These are phyloP conservation scores for Heliconius ismenius DNA, from an alignment of 2,888 invertebrate species.

Conservation along the genomic window DNA sequence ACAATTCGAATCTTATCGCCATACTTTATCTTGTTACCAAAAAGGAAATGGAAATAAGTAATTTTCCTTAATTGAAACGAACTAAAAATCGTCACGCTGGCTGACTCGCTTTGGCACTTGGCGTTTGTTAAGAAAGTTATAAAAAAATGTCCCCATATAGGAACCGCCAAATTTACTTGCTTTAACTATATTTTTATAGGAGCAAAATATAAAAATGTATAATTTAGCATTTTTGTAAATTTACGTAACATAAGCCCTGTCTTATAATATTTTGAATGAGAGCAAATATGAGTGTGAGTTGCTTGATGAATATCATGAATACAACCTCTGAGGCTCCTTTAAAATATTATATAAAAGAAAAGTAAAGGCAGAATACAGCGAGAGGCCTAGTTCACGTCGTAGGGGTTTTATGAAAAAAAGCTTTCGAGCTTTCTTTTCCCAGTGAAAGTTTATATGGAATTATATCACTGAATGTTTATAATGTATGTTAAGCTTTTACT, in stretches of 20 bases:
- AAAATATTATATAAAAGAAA: constrained; percentile 19
- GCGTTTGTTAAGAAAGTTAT: too few species aligned
- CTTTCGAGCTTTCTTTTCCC: constrained; percentile 9
- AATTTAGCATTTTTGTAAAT: neutral
- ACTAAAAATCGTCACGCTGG: too few species aligned
- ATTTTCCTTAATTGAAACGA: too few species aligned
- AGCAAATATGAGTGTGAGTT: constrained; percentile 24
- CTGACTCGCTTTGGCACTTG: too few species aligned
- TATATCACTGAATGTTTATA: constrained; percentile 9
- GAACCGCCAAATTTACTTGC: neutral
- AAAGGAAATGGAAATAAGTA: too few species aligned
- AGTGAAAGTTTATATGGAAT: constrained; percentile 13
- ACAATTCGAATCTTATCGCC: too few species aligned
- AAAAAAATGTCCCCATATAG: too few species aligned
- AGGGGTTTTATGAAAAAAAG: constrained; percentile 13
- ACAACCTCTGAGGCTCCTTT: constrained; percentile 19
- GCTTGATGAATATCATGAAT: constrained; percentile 27
- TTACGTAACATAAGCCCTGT: neutral
- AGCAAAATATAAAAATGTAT: neutral
- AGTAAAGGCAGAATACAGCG: constrained; percentile 10
- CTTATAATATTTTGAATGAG: constrained; percentile 20
- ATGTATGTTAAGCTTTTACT: neutral
- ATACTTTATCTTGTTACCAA: too few species aligned
- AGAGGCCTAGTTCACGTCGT: constrained; percentile 25
- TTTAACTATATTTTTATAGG: neutral